Percentiles rank a stretch among this genome's conserved stretches.
Evolutionary conservation across 2,113 vertebrate genomes (phyloP).

Genomic region (Lepus timidus): DNA sequence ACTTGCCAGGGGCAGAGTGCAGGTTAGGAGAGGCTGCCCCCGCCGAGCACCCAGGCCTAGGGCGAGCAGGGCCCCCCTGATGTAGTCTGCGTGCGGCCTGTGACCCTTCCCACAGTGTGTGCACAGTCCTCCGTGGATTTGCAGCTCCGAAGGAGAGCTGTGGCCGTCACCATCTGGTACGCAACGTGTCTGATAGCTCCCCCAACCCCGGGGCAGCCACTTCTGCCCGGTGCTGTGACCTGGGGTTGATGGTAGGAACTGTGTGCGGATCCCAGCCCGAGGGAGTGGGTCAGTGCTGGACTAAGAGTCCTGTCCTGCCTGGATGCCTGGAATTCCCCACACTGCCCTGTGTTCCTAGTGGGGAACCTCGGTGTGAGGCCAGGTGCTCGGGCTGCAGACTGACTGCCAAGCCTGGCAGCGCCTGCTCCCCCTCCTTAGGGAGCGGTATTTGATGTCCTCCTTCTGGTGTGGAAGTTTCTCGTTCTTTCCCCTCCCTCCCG

Average conservation of each 20-base stretch:
- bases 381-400: neutral
- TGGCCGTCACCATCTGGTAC: neutral
- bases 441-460: neutral
- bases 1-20: neutral
- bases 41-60: neutral
- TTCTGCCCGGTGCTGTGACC: neutral
- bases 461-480: neutral
- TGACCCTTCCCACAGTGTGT: neutral
- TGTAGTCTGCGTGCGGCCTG: neutral
- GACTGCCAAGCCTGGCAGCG: neutral
- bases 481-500: too few species aligned
- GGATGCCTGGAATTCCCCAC: neutral
- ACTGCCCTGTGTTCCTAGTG: neutral
- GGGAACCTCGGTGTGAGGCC: neutral
- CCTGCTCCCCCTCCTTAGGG: neutral
- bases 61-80: too few species aligned
- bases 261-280: neutral
- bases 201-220: neutral
- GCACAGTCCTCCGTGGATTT: too few species aligned
- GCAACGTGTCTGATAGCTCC: neutral
- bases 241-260: too few species aligned
- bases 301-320: neutral
- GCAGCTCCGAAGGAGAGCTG: neutral
- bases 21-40: neutral
- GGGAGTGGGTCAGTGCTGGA: accelerated